Evolutionary conservation across 2,888 invertebrate genomes (phyloP), one percentile per base, ranked within the genome.

Genomic region (Metalampra italica): DNA sequence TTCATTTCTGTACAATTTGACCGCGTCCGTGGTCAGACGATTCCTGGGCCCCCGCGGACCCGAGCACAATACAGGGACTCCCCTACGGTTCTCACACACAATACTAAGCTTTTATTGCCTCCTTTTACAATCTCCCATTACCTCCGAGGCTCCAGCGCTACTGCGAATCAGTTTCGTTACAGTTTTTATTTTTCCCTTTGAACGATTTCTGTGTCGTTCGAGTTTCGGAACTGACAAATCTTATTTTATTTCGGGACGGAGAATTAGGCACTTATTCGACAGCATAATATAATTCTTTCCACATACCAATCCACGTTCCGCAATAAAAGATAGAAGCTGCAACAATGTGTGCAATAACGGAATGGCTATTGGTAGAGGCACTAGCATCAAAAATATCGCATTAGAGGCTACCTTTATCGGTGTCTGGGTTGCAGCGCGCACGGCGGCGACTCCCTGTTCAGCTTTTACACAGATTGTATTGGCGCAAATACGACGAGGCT

Each of bases 1-100:
- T 89, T 88, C 89, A 89, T 89, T 89, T 89, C 89, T 89, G 88
- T 88, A 89, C 89, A 89, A 89, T 89, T 89, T 89, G 89, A 88
- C 86, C 89, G 88, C 82, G 82, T 75, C 81, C 82, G 85, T 84
- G 87, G 87, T 86, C 87, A 82, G 87, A 68, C 86, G 84, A 82
- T 82, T 84, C 85, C 82, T 83, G 78, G 80, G 75, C 78, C 86
- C 78, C 84, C 68, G 74, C 72, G 85, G 87, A 71, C 76, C 78
- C 82, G 75, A 78, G 77, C 68, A 88, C 86, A 88, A 88, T 88
- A 84, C 87, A 73, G 67, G 70, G 72, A 75, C 77, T 81, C 83
- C 87, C 86, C 85, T 78, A 80, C 81, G 86, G 82, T 71, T 78
- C 84, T 78, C 77, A 78, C 82, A 82, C 82, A 89, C 88, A 88